Evolutionary conservation across 1,140 invertebrate species (phyloP).

Genomic region (Drosophila parabipectinata): DNA sequence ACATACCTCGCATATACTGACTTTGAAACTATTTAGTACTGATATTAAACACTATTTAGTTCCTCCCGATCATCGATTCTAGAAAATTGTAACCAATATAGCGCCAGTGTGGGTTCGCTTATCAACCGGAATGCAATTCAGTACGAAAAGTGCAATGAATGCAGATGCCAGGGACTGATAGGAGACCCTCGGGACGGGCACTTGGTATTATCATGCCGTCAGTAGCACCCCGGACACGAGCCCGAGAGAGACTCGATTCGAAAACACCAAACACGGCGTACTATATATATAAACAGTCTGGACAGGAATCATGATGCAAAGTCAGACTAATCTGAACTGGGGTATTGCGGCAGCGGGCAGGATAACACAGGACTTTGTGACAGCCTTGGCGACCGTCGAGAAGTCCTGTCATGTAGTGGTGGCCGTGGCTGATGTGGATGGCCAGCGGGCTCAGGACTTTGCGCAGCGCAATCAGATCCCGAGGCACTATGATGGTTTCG

Average conservation of each 20-base stretch:
- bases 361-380: slow-evolving; percentile 92
- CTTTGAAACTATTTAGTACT: neutral
- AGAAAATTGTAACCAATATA: neutral
- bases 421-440: slow-evolving; percentile 90
- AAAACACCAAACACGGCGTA: slow-evolving; percentile 14
- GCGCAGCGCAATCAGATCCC: slow-evolving; percentile 88
- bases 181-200: slow-evolving; percentile 38
- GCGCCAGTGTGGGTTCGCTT: slow-evolving; percentile 19
- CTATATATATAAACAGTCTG: slow-evolving; percentile 3
- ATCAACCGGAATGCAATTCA: slow-evolving; percentile 59
- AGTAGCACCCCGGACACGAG: slow-evolving; percentile 45
- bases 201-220: slow-evolving; percentile 42
- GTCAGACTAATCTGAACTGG: slow-evolving; percentile 85
- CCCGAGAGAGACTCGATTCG: slow-evolving; percentile 29
- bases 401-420: slow-evolving; percentile 87
- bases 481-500: slow-evolving; percentile 90
- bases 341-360: slow-evolving; percentile 90
- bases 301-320: slow-evolving; percentile 39
- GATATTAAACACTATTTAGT: neutral
- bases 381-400: slow-evolving; percentile 87
- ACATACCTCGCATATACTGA: too few species aligned
- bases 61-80: neutral
- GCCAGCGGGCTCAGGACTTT: slow-evolving; percentile 89
- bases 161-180: slow-evolving; percentile 65
- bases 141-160: slow-evolving; percentile 62